Evolutionary conservation across 64 coral and sea anemone species (phyloP).

Genomic region (Platygyra sinensis): DNA sequence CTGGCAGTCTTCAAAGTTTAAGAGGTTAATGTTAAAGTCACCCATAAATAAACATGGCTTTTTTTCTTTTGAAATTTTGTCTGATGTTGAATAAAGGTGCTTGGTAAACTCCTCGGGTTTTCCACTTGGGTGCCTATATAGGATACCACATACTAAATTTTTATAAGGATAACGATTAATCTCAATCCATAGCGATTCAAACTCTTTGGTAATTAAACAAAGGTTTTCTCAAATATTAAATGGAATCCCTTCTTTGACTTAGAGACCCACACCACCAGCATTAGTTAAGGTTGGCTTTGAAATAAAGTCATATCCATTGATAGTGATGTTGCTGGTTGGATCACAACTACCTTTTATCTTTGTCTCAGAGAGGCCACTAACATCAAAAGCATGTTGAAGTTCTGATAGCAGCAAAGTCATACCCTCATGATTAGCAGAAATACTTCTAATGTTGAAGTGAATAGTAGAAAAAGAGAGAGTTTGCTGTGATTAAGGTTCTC

Average conservation of each 20-base stretch:
- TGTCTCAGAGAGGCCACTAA: slow-evolving; percentile 40
- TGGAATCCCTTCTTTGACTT: slow-evolving; percentile 9
- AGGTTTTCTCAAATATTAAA: slow-evolving; percentile 11
- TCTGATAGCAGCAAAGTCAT: slow-evolving; percentile 23
- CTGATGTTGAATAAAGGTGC: slow-evolving; percentile 9
- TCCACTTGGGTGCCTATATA: too few species aligned
- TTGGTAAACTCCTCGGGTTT: slow-evolving; percentile 12
- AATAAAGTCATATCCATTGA: slow-evolving; percentile 36
- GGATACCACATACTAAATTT: not conserved
- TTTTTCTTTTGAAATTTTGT: slow-evolving; percentile 9
- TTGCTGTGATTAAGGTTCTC: not conserved
- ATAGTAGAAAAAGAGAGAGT: slow-evolving; percentile 27
- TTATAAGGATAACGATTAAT: not conserved
- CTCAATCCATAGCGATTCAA: slow-evolving; percentile 34
- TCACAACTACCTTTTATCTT: not conserved
- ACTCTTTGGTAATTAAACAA: not conserved
- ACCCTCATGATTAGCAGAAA: slow-evolving; percentile 52
- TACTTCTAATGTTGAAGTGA: slow-evolving; percentile 49
- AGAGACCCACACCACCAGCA: slow-evolving; percentile 39
- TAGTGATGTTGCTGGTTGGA: not conserved
- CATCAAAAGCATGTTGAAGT: slow-evolving; percentile 3
- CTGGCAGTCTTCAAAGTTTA: slow-evolving; percentile 18
- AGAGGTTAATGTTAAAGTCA: slow-evolving; percentile 24
- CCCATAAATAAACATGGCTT: slow-evolving; percentile 9
- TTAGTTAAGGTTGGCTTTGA: slow-evolving; percentile 15